A percentile compares a stretch with the other conserved stretches of the same genome.
Conservation (phyloP, 2,113 vertebrate species). For the Pangasianodon gigas region DNA sequence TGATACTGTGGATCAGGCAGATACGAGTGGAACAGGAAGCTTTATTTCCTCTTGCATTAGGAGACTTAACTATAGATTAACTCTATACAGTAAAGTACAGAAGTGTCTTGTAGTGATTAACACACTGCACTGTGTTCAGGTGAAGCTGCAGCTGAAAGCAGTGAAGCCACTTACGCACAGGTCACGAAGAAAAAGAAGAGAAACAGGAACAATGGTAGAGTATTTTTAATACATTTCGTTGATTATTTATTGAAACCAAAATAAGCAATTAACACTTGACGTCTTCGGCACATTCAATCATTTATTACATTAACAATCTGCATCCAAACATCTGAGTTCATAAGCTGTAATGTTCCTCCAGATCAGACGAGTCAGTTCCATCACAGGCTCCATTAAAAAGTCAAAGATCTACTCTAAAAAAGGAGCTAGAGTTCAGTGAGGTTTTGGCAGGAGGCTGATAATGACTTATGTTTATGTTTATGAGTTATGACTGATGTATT, state of each 20-base stretch:
- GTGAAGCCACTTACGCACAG: background rate
- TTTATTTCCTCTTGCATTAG: background rate
- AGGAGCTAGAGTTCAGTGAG: no score
- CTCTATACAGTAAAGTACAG: background rate
- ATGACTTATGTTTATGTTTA: background rate
- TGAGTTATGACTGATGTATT: background rate
- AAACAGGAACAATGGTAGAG: slow-evolving; percentile 9
- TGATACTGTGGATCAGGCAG: background rate
- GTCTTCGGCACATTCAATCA: background rate
- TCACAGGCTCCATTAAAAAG: no score
- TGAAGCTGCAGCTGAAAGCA: background rate
- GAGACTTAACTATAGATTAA: background rate
- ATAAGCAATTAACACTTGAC: background rate
- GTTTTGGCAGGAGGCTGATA: background rate
- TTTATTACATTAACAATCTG: background rate
- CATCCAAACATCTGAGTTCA: background rate
- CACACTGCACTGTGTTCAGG: slow-evolving; percentile 17
- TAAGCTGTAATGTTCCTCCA: no score
- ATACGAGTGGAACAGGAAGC: background rate
- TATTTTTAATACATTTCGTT: background rate
- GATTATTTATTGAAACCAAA: background rate
- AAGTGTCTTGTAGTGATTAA: background rate
- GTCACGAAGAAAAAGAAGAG: background rate
- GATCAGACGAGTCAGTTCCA: no score
- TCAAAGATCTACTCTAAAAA: no score